phyloP scores from a whole-genome alignment of 1,140 invertebrate species.

The Oncopodura yosiiana region DNA sequence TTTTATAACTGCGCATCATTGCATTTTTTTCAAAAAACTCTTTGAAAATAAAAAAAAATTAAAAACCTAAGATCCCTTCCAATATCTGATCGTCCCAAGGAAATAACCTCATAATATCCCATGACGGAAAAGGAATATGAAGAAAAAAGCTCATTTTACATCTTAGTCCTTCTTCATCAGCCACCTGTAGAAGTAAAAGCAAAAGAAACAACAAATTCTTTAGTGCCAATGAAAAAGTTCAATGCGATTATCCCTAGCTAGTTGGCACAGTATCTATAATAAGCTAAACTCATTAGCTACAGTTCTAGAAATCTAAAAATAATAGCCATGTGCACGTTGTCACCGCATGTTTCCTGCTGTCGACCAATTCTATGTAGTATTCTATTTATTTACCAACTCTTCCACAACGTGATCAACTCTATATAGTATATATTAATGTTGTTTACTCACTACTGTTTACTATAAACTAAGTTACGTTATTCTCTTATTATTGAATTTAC shows the following conservation, averaged over 20 bases:
- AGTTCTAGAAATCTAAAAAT: too few species aligned
- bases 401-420: too few species aligned
- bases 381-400: too few species aligned
- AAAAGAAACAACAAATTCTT: background rate
- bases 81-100: constrained; percentile 44
- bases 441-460: too few species aligned
- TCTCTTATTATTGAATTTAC: too few species aligned
- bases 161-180: constrained; percentile 39
- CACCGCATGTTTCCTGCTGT: too few species aligned
- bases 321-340: too few species aligned
- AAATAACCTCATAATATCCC: constrained; percentile 43
- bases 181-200: constrained; percentile 31
- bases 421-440: too few species aligned
- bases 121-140: constrained; percentile 44
- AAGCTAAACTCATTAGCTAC: too few species aligned
- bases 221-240: background rate
- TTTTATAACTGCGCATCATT: background rate
- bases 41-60: background rate
- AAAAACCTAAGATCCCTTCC: constrained; percentile 40
- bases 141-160: constrained; percentile 44
- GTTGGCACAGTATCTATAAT: background rate
- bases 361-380: too few species aligned
- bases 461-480: too few species aligned
- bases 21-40: background rate
- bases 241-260: background rate